Base-by-base conservation (phyloP, 2,797 vertebrate species). In the Coilia nasus region DNA sequence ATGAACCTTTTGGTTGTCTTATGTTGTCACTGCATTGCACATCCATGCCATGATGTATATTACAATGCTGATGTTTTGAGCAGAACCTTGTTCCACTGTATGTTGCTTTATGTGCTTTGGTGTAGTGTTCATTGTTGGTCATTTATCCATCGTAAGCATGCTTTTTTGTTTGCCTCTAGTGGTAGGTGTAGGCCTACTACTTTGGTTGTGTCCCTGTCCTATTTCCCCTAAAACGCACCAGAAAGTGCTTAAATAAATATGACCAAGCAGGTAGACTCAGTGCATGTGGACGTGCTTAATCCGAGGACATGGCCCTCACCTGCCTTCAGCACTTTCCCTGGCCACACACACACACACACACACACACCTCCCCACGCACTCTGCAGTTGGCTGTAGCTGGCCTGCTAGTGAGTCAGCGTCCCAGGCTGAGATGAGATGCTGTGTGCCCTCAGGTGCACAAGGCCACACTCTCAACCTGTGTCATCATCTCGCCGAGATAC, bases 331-430 rank as follows among this genome's bases (percentile, higher is more conserved):
- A 78, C 31, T 78, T 78, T 41, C 71, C 17, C 71, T 78, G 21
- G 19, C 31, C 71, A 78, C 71, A 31, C 35, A 44, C 71, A 31
- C 71, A 78, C 28, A 71, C 67, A 71, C 67, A 35, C 67, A 35
- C 28, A 71, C 71, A 78, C 71, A 78, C 71, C 71, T 78, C 35
- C 35, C 17, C 6, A 31, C 35, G 71, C 71, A 17, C 35, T 78
- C 71, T 41, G 64, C 64, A 67, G 64, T 67, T 28, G 31, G 64
- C 64, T 31, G 31, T 78, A 78, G 71, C 28, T 78, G 28, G 67
- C 15, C 25, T 31, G 71, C 31, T 91, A 90, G 92, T 95, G 95
- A 94, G 93, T 95, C 94, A 95, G 93, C 93, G 93, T 81, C 86
- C 64, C 86, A 82, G 87, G 90, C 90, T 88, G 88, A 91, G 90